Evolutionary conservation across 2,113 vertebrate genomes (phyloP), one percentile per base, ranked within the genome.

Genomic region (Corydoras maculifer): DNA sequence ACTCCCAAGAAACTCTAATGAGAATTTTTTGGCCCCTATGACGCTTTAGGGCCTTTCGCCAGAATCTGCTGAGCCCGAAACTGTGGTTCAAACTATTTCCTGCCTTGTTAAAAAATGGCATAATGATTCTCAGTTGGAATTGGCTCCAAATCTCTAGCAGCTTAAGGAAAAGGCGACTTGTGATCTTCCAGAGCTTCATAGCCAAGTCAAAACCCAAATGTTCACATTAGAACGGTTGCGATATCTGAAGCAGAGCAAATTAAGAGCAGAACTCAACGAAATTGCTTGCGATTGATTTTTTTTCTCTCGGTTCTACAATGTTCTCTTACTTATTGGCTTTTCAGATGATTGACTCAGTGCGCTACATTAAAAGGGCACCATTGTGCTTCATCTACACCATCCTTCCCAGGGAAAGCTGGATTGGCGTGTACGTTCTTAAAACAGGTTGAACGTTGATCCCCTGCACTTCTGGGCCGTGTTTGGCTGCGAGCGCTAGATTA

Each of bases 1-100:
- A 77, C 55, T 83, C 64, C 78, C 81, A 84, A 82, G 76, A 79
- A 79, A 82, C 58, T 61, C 84, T 86, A 87, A 88, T 86, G 81
- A 86, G 84, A 78, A 84, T 25, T 88, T 88, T 85, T 76, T 82
- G 85, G 79, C 13, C 30, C 72, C 76, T 81, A 82, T 83, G 82
- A 82, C 83, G 80, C 85, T 77, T 77, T 71, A 66, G 55, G 78
- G 76, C 75, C 3, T 8, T 1, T 67, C 75, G 86, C 86, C 87
- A 88, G 87, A 83, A 79, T 82, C 70, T 65, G 64, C 75, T 80
- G 70, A 78, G 81, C 86, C 77, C 82, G 79, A 81, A 62, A 80
- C 77, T 73, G 14, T 51, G 32, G 74, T 87, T 82, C 82, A 83
- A 85, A 83, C 77, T 79, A 83, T 86, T 87, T 86, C 81, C 84